Base-by-base conservation (phyloP, 2,113 vertebrate genomes). In the Ochotona princeps region DNA sequence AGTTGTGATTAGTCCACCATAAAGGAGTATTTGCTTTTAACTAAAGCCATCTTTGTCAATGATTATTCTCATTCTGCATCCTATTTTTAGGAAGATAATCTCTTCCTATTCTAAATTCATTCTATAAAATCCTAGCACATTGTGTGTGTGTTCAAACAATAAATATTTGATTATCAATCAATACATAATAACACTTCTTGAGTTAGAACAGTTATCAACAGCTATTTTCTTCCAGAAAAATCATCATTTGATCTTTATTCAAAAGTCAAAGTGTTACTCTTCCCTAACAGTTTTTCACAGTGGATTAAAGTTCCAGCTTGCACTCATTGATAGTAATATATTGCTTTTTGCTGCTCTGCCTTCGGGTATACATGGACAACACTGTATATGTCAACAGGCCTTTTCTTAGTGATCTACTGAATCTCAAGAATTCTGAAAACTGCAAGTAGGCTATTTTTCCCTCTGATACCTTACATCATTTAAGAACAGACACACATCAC, bases 191-290 rank as follows among this genome's bases (percentile, higher is more conserved):
- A 13, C 30, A 54, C 73, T 91, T 83, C 7, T 18, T 66, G 17
- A 60, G 61, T 9, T 60, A 23, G 4, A 63, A 83, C 32, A 60
- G 5, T 51, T 87, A 60, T 79, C 13, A 17, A 5, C 7, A 78
- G 18, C 11, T 38, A 70, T 61, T 85, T 61, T 21, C 11, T 66
- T 38, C 20, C 11, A 81, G 51, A 83, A 67, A 83, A 80, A 44
- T 67, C 66, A 73, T 73, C 61, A 75, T 84, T 88, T 67, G 3
- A 20, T 83, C 13, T 90, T 95, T 74, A 20, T 32, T 84, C n/a
- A 70, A 81, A 54, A 57, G 11, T 30, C 26, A 28, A 23, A 7
- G 83, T 38, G 13, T 32, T 47, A 18, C 80, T 12, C 5, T 84
- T 81, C 57, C 72, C 32, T 67, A 75, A 67, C 1, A 65, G 57